Evolutionary conservation across 2,113 vertebrate genomes (phyloP), one percentile per base, ranked within the genome.

Genomic region (Strix uralensis): DNA sequence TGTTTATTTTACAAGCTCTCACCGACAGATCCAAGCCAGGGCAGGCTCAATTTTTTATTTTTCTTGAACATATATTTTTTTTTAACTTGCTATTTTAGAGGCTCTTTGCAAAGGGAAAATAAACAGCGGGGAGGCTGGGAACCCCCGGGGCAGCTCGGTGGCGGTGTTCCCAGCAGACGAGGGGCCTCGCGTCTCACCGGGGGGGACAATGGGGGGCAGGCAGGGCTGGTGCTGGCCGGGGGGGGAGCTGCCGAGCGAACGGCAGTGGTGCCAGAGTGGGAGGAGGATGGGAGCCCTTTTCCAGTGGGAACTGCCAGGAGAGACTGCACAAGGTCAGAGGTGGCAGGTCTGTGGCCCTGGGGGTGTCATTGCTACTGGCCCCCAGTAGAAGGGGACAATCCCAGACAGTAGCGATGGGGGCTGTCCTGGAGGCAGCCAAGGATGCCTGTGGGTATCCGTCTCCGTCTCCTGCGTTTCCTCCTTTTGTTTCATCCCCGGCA

Each of bases 1-100:
- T 97, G 96, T 97, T 97, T 97, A 90, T 96, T 97, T 97, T 97
- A 81, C 67, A 70, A 49, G 88, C 88, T 93, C 81, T 95, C 79
- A 79, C 89, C 17, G 57, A 88, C 78, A 84, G 88, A 94, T 75
- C 67, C 74, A n/a, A 83, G 72, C 84, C n/a, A 5, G 63, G 63
- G 15, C 83, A 93, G 77, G 74, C 77, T 95, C 13, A 5, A 13
- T 63, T 70, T 85, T 54, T 88, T 95, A 75, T 96, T 96, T 95
- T 87, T 57, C 66, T 94, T 94, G 55, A 90, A 83, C 55, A 1
- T 71, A 4, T n/a, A 34, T 83, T 94, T 72, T 74, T 92, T 94
- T 83, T 47, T 9, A 71, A 67, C 77, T 75, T 89, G 91, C 80
- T 96, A 93, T 96, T 97, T 95, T 81, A 93, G 83, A 94, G 69